Percentiles rank a stretch among this genome's conserved stretches.
These are phyloP conservation scores for Ooceraea biroi DNA, from an alignment of 1,140 invertebrate species.

Conservation along the genomic window DNA sequence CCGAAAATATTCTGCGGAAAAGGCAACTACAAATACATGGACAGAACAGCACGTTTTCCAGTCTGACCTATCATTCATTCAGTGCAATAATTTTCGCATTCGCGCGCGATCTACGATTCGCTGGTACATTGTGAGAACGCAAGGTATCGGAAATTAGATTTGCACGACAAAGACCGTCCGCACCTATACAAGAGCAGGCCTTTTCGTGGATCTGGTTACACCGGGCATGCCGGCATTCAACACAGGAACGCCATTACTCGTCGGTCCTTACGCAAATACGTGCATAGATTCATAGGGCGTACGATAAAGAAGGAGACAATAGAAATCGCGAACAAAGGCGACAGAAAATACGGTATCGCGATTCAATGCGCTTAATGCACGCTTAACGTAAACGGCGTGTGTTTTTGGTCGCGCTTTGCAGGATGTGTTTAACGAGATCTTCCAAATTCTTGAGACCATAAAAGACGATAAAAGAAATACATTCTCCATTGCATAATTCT, in stretches of 20 bases:
- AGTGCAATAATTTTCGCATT: conserved; percentile 19
- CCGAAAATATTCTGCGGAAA: neutral
- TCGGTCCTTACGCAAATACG: conserved; percentile 62
- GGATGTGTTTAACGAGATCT: conserved; percentile 33
- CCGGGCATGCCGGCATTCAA: conserved; percentile 51
- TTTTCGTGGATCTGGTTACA: conserved; percentile 67
- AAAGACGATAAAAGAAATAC: neutral
- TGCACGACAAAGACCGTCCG: conserved; percentile 27
- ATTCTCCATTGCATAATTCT: neutral
- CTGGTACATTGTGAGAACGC: neutral
- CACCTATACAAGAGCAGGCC: neutral
- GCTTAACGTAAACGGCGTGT: conserved; percentile 46
- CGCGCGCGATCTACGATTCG: neutral
- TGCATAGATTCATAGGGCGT: conserved; percentile 62
- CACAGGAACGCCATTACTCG: conserved; percentile 61
- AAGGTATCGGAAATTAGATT: conserved; percentile 55
- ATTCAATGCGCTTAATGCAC: conserved; percentile 19
- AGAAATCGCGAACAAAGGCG: conserved; percentile 67
- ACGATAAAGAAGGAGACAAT: conserved; percentile 62
- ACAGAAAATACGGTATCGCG: conserved; percentile 67
- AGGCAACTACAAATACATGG: neutral
- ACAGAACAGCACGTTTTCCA: conserved; percentile 4
- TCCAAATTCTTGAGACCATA: neutral
- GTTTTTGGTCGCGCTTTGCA: conserved; percentile 47
- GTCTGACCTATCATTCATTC: neutral